Base-by-base conservation (phyloP, 2,113 vertebrate species). In the Phoxinus phoxinus region DNA sequence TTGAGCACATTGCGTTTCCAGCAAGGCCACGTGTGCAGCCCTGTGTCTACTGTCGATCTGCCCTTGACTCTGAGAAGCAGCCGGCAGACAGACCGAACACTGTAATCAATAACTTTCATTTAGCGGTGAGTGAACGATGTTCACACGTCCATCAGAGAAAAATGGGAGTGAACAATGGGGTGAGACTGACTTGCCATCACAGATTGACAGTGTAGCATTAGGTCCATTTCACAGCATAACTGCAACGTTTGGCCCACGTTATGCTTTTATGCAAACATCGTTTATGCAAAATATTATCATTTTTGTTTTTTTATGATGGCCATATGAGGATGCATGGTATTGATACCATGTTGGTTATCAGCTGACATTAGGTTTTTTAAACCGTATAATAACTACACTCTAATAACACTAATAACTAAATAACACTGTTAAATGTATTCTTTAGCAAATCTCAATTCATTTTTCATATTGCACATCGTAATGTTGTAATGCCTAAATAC, bases 91-190 rank as follows among this genome's bases (percentile, higher is more conserved):
- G 46, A 48, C 56, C 35, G 46, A 83, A 80, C 12, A 41, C 59
- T 32, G 9, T 71, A 86, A 88, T 91, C 84, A n/a, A 87, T 87
- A 63, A 58, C 35, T 23, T 79, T 75, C 44, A 58, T 85, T 83
- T 86, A 76, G 87, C 37, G 59, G 84, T 63, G 23, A 30, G 73
- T 25, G 35, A 35, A 74, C 21, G 21, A 71, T 58, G 32, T 84
- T 87, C 80, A 32, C 74, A 75, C 80, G 48, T 81, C 65, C 2
- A 7, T 84, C 17, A 59, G 48, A 74, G 58, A 84, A 35, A 46
- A 73, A 85, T 37, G 27, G 72, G 79, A 82, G 48, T 83, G 67
- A 61, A 74, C 11, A 30, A 37, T 3, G 7, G 53, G 56, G 48
- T 73, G 41, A 51, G 35, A n/a, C 56, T 35, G 75, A 78, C 17